Percentiles rank a stretch among this genome's conserved stretches.
These are phyloP conservation scores for Shinisaurus crocodilurus DNA, from an alignment of 2,113 vertebrate species.

Conservation along the genomic window DNA sequence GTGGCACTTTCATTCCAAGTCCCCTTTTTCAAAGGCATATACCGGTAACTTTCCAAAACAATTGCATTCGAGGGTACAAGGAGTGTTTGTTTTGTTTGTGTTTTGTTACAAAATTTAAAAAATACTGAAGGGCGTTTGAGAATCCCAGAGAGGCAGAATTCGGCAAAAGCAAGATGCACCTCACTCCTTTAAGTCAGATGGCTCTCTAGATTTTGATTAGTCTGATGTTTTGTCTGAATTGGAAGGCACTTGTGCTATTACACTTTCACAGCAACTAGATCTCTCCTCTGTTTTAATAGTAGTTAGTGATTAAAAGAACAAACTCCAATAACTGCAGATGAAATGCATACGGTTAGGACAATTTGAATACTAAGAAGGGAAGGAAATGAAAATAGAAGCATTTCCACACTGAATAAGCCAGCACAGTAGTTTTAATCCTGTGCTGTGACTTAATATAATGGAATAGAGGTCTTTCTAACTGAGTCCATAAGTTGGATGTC, in stretches of 20 bases:
- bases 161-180: not conserved
- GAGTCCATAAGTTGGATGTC: not conserved
- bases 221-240: not conserved
- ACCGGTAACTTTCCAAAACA: constrained; percentile 66
- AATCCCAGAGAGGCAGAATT: too few relatives aligned
- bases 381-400: not conserved
- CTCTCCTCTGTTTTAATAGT: not conserved
- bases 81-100: constrained; percentile 25
- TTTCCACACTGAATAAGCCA: not conserved
- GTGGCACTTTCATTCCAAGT: constrained; percentile 67
- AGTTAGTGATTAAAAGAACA: too few relatives aligned
- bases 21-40: constrained; percentile 66
- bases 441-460: not conserved
- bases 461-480: not conserved
- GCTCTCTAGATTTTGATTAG: not conserved
- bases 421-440: not conserved
- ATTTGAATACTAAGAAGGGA: not conserved
- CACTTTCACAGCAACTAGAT: not conserved
- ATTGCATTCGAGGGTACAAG: constrained; percentile 38
- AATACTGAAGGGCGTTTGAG: not conserved
- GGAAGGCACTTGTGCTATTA: not conserved
- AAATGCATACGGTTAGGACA: not conserved
- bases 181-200: not conserved
- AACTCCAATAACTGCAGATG: not conserved
- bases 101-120: not conserved